Evolutionary conservation across 2,797 vertebrate genomes (phyloP), one percentile per base, ranked within the genome.

Genomic region (Gila robusta): DNA sequence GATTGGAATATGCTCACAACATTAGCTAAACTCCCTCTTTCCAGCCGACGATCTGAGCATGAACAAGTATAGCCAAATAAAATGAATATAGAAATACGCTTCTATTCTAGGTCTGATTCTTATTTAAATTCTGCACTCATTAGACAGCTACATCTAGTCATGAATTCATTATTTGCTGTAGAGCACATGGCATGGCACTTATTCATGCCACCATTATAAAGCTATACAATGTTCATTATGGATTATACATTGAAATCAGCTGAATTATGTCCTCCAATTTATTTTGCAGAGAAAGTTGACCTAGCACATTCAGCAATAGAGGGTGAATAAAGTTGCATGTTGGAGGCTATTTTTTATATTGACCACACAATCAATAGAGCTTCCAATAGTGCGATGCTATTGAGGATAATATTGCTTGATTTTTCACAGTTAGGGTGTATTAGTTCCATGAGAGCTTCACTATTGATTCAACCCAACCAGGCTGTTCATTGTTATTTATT

Each of bases 321-420:
- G 84, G 86, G 89, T 91, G 89, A 89, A 89, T 90, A 87, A 86
- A 90, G 87, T 87, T 84, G 83, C 89, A 90, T 93, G 91, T 91
- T 92, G 92, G 92, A 91, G 90, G 87, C 90, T 91, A 89, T 88
- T 69, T 92, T 91, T 91, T 88, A 92, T 92, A 93, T 92, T 94
- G 93, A 94, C 92, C 92, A 91, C 90, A 91, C 79, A 92, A 93
- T 95, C 95, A 91, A 94, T 94, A 93, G 78, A 91, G 89, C 90
- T 90, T 93, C 91, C 90, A 91, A 91, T 93, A 89, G 90, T 87
- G 76, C 85, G 85, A 90, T 56, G 54, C 62, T 74, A 86, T 81
- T 62, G 28, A 87, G 89, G 79, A 90, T 94, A 93, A 95, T 94
- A 95, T 94, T 93, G 92, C 93, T 94, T 83, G 86, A 91, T 94